Base-by-base conservation (phyloP, 2,113 vertebrate genomes). In the Platichthys flesus region DNA sequence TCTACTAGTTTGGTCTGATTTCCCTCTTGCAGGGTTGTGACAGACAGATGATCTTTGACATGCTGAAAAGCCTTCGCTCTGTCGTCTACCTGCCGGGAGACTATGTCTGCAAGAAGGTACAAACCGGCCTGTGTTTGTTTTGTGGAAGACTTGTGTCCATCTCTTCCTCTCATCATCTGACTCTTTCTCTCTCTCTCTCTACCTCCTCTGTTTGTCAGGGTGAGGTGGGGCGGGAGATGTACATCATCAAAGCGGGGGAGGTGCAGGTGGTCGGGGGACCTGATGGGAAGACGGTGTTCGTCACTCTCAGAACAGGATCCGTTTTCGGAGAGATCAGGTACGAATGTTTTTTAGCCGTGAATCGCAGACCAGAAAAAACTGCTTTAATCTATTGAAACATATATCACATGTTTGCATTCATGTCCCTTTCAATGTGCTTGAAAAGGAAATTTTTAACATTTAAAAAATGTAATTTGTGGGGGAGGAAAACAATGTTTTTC, bases 241-340 rank as follows among this genome's bases (percentile, higher is more conserved):
- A 99, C 91, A 99, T 99, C 65, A 99, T 99, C 79, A 97, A 99
- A 86, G 97, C 96, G 0, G 98, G 98, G 9, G 95, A 97, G 75
- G 98, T 99, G 68, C 97, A 97, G 85, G 98, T 99, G 71, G 91
- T 99, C 55, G 98, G 98, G 0, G 98, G 98, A 64, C 95, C 97
- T 0, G 96, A 99, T 0, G 96, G 96, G 59, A 97, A 94, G 88
- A 95, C 96, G 0, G 95, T 99, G 24, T 95, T 99, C 75, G 98
- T 97, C 88, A 97, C 95, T 0, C 95, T 99, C 42, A 96, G 95
- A 91, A 93, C 96, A 0, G 98, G 98, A 16, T 97, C 97, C 0
- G 97, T 99, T 62, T 99, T 99, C 80, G 98, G 98, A 81, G 98
- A 99, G 86, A 98, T 99, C 89, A 99, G 97, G 97, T 97, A 42